Conservation (phyloP, 2,888 invertebrate genomes). For the Xylota segnis region DNA sequence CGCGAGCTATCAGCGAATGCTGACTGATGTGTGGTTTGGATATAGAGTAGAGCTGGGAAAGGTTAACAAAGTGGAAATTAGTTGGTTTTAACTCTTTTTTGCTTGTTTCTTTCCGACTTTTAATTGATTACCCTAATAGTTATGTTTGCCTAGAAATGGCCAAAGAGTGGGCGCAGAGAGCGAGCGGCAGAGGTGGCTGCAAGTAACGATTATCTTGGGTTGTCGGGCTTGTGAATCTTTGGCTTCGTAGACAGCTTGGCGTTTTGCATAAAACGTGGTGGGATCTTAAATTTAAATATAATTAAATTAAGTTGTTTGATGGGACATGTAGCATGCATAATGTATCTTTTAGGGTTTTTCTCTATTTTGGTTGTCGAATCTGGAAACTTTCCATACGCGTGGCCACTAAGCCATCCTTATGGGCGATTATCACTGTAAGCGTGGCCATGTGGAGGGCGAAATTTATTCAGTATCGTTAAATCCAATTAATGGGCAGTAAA, state of each 20-base stretch:
- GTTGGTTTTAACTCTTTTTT: background rate
- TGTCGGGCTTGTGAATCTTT: slow-evolving; percentile 1
- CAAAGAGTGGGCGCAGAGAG: background rate
- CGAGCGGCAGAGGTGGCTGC: background rate
- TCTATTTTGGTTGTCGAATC: background rate
- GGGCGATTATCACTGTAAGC: slow-evolving; percentile 3
- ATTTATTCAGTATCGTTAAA: background rate
- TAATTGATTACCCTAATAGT: slow-evolving; percentile 24
- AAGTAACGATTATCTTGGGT: slow-evolving; percentile 10
- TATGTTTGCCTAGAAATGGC: background rate
- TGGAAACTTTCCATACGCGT: slow-evolving; percentile 14
- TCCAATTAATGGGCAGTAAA: slow-evolving; percentile 1
- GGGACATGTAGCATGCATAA: background rate
- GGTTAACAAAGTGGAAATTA: slow-evolving; percentile 20
- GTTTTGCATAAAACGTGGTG: slow-evolving; percentile 34
- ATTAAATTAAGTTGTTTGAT: background rate
- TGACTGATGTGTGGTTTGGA: slow-evolving; percentile 32
- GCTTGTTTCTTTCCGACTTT: slow-evolving; percentile 14
- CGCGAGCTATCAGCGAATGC: slow-evolving; percentile 1
- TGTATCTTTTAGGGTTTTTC: background rate
- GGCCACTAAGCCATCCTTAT: background rate
- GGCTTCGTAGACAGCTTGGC: slow-evolving; percentile 42
- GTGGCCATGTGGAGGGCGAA: slow-evolving; percentile 14
- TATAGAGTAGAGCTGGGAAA: slow-evolving; percentile 21
- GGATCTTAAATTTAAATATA: slow-evolving; percentile 14